phyloP scores from a whole-genome alignment of 2,797 vertebrate species.

The Choloepus didactylus region DNA sequence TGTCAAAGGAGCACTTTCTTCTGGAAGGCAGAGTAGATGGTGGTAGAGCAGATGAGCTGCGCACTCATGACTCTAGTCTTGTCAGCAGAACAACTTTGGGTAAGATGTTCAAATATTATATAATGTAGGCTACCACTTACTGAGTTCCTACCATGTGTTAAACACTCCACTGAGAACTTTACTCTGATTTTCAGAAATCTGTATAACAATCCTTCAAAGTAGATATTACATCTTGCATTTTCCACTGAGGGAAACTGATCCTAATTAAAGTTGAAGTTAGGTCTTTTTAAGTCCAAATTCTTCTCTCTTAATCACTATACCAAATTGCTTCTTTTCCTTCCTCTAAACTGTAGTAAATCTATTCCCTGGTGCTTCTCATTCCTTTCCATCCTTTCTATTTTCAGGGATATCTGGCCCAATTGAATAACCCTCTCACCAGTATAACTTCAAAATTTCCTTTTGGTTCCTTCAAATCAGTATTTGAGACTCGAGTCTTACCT shows the following conservation, averaged over 20 bases:
- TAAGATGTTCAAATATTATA: background rate
- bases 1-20: background rate
- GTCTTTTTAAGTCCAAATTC: background rate
- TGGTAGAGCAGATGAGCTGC: background rate
- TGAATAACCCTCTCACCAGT: background rate
- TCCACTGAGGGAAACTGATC: background rate
- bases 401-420: background rate
- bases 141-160: background rate
- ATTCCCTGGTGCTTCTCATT: background rate
- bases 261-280: background rate
- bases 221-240: background rate
- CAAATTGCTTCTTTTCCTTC: background rate
- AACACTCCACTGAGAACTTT: background rate
- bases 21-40: background rate
- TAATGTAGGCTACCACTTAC: background rate
- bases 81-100: background rate
- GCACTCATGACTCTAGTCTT: background rate
- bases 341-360: background rate
- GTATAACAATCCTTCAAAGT: background rate
- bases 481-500: background rate
- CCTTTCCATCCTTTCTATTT: background rate
- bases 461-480: background rate
- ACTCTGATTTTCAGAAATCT: conserved; percentile 1
- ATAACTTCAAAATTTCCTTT: background rate
- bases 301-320: background rate